Conservation (phyloP, 2,888 invertebrate genomes). For the Pollenia amentaria region DNA sequence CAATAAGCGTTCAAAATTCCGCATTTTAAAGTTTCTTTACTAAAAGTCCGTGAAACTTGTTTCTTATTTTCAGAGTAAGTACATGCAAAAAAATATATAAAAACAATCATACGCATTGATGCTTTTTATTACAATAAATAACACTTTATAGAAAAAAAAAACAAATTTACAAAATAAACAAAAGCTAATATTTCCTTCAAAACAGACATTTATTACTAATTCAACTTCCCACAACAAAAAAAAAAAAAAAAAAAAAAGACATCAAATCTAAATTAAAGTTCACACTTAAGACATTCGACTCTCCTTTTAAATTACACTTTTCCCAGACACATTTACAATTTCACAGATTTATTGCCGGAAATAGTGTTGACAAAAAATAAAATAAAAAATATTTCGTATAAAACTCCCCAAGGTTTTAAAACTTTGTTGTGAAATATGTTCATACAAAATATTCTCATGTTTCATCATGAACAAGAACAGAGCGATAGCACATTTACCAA, state of each 20-base stretch:
- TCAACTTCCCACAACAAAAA: neutral
- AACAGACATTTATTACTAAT: neutral
- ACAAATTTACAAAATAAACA: too few species aligned
- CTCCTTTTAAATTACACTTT: slow-evolving; percentile 13
- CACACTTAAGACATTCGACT: slow-evolving; percentile 3
- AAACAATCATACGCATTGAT: too few species aligned
- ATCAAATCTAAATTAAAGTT: slow-evolving; percentile 9
- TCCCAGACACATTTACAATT: slow-evolving; percentile 22
- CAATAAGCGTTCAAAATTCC: too few species aligned
- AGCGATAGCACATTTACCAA: slow-evolving; percentile 2
- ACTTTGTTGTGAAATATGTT: slow-evolving; percentile 58
- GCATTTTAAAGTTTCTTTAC: too few species aligned
- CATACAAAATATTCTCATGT: slow-evolving; percentile 35
- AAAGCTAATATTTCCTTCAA: neutral
- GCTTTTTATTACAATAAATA: too few species aligned
- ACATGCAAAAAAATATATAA: too few species aligned
- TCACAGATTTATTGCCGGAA: slow-evolving; percentile 35
- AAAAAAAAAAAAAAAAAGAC: neutral
- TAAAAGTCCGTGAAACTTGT: too few species aligned
- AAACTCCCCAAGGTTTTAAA: slow-evolving; percentile 55
- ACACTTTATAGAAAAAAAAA: too few species aligned
- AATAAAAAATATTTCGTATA: slow-evolving; percentile 4
- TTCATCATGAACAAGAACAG: slow-evolving; percentile 6
- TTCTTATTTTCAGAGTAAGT: too few species aligned
- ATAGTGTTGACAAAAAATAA: slow-evolving; percentile 43